Base-by-base conservation (phyloP, 1,140 invertebrate species). In the Scaptomyza pallida region DNA sequence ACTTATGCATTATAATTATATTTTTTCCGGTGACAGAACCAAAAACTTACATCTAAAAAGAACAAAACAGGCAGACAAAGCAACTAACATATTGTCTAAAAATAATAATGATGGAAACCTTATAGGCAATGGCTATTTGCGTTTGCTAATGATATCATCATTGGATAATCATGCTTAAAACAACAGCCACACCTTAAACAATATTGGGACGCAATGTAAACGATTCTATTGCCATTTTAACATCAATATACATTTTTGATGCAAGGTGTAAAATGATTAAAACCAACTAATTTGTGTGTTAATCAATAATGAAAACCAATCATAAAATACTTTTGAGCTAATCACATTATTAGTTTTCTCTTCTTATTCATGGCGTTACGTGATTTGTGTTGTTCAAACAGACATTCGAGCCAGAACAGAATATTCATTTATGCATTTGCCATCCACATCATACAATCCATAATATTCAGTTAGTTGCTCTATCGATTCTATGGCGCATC, bases 71-170 rank as follows among this genome's bases (percentile, higher is more conserved):
- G n/a, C n/a, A n/a, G n/a, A n/a, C n/a, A n/a, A n/a, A n/a, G 44
- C 44, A 9, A 8, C 33, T 19, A 35, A 43, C 19, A 23, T 3
- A 19, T 30, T 63, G 3, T 56, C 15, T 64, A 70, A 19, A 26
- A 55, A 64, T 64, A 70, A 50, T 50, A 35, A 50, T 70, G 60
- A 70, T 64, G 50, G 33, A 44, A 50, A 30, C 40, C 48, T 35
- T 37, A 6, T 12, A 12, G 12, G 16, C 21, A 26, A 59, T n/a
- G 17, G 26, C 2, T 21, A 4, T 21, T 21, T 21, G 50, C 35
- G 51, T 44, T 37, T 37, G 43, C 15, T 71, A 71, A 71, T 71
- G 68, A 71, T 50, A 65, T 71, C 61, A 71, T 71, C 68, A 65
- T 15, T 15, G 4, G 30, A 21, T 26, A 55, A 26, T 41, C 17